These are phyloP conservation scores for Danio kyathit DNA, from an alignment of 2,797 vertebrate genomes.

Conservation along the genomic window DNA sequence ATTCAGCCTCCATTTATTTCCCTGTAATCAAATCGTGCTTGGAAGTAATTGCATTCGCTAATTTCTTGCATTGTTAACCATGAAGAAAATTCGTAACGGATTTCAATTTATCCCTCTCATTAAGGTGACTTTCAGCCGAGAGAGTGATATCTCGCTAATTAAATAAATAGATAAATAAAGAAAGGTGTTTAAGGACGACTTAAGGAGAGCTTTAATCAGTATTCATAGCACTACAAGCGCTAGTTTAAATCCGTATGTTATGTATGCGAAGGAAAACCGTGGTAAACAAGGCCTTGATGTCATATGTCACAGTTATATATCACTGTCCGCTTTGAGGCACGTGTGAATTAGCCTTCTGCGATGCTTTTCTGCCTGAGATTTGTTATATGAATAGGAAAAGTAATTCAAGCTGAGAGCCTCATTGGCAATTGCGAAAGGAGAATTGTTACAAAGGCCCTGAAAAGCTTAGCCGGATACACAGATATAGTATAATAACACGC, in stretches of 20 bases:
- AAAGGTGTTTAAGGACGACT: conserved; percentile 2
- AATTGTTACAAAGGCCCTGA: conserved; percentile 26
- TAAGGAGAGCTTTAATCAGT: conserved; percentile 6
- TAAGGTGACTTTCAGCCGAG: conserved; percentile 17
- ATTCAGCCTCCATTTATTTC: conserved; percentile 36
- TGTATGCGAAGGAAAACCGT: neutral
- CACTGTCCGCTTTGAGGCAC: conserved; percentile 15
- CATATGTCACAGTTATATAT: conserved; percentile 18
- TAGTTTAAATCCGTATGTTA: conserved; percentile 1
- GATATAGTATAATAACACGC: neutral
- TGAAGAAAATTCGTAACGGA: conserved; percentile 24
- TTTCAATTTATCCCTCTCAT: conserved; percentile 43
- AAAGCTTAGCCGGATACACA: conserved; percentile 8
- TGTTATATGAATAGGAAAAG: conserved; percentile 54
- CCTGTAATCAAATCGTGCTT: conserved; percentile 36
- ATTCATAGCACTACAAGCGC: neutral
- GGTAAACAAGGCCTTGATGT: conserved; percentile 6
- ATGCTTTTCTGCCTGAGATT: conserved; percentile 5
- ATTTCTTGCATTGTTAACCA: conserved; percentile 40
- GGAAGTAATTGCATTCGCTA: conserved; percentile 32
- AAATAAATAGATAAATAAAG: conserved; percentile 21
- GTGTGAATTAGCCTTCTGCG: conserved; percentile 15
- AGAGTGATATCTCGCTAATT: conserved; percentile 2
- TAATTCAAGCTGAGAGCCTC: conserved; percentile 42
- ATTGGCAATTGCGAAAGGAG: conserved; percentile 48